Evolutionary conservation across 2,888 invertebrate genomes (phyloP), one percentile per base, ranked within the genome.

Genomic region (Andrena camellia): DNA sequence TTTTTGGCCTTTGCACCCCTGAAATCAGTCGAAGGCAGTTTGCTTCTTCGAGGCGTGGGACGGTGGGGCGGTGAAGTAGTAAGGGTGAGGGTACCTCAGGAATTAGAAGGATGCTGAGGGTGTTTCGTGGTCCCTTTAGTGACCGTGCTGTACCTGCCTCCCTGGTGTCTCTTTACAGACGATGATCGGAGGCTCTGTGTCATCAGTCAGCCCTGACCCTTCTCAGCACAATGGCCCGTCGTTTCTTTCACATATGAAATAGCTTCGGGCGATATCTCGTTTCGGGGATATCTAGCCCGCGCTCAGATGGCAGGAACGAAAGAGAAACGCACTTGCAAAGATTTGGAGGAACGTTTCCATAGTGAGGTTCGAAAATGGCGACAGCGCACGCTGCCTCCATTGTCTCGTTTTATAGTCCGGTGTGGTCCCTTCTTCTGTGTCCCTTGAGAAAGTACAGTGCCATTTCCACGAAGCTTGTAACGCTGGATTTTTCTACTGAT

Each of bases 231-330:
- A 91, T 91, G 83, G 87, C 63, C 76, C 80, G 77, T 83, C 82
- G 83, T 89, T 89, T 86, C 85, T 86, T 89, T 87, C 86, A 60
- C 59, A 79, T 90, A 88, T 89, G 88, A 89, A 89, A 90, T 88
- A 88, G 90, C 90, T 89, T 81, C 88, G 75, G 88, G 90, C 90
- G 82, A 90, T 91, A 90, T 90, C 86, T 89, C 88, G 82, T 90
- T 90, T 88, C 87, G 67, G 73, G 72, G 50, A 85, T 84, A 78
- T 76, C 60, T 59, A 52, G 84, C 63, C 72, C 13, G 8, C 23
- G 23, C 26, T 20, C 63, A 20, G 42, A 6, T 35, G 20, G 42
- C 50, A 57, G 23, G n/a, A 42, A 54, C 63, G 59, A 79, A 68
- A 67, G 59, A 31, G 50, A 67, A 77, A 75, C 67, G 60, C 79